Evolutionary conservation across 2,888 invertebrate genomes (phyloP), one percentile per base, ranked within the genome.

Genomic region (Lycia hirtaria): DNA sequence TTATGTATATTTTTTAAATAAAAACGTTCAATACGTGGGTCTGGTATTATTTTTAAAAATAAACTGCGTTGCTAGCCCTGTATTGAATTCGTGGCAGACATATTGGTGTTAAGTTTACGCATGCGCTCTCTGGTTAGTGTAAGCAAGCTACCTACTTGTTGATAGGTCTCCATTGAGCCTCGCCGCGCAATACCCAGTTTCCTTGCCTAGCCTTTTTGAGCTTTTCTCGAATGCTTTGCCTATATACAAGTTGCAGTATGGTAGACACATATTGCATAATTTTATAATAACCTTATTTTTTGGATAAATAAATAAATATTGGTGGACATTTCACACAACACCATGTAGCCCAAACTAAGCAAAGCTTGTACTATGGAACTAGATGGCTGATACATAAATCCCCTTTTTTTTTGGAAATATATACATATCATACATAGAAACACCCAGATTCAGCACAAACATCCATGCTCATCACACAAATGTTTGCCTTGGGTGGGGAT

Each of bases 101-200:
- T 87, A 67, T 85, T 87, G 83, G 66, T 57, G 62, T 53, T 60
- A 56, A 43, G 35, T 65, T 49, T 38, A 73, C 81, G 84, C 87
- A 80, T 83, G 89, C 87, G 87, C 78, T 60, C 45, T 53, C 38
- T n/a, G n/a, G n/a, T n/a, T n/a, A n/a, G n/a, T n/a, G 50, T 53
- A 59, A 35, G 45, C 54, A 67, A 63, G 65, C 67, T 61, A 72
- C 72, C 84, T 85, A 91, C 91, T 91, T 91, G 91, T 91, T 91
- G 91, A 89, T 77, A 68, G 70, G 61, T 69, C 81, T 88, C 83
- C 91, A 91, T 91, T 91, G 88, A 90, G 78, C 66, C 62, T 64
- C 61, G 66, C 72, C 81, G 85, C 86, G 87, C 88, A 86, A 75
- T 84, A 84, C 86, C 83, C 81, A 81, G 71, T 44, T 51, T 51